Evolutionary conservation across 2,113 vertebrate genomes (phyloP).

Genomic region (Notarius quadriscutis): DNA sequence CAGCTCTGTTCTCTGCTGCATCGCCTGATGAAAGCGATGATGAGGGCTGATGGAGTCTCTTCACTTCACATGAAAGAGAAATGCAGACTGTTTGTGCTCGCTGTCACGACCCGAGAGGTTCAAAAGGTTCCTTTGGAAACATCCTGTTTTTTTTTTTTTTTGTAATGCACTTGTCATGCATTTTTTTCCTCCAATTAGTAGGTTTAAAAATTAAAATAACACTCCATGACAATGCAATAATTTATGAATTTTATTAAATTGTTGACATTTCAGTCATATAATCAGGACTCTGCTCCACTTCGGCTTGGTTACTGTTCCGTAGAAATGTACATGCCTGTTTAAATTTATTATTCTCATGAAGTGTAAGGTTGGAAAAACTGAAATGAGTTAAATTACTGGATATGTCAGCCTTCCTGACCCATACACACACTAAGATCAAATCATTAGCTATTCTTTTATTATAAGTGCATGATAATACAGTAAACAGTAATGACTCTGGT

Average conservation of each 20-base stretch:
- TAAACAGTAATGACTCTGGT: background rate
- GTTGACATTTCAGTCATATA: background rate
- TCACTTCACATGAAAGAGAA: conserved; percentile 36
- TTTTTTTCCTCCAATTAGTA: background rate
- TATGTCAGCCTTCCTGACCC: background rate
- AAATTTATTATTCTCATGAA: background rate
- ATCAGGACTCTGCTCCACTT: background rate
- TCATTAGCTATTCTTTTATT: background rate
- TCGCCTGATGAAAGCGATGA: conserved; percentile 17
- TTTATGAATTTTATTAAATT: background rate
- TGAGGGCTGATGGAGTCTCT: conserved; percentile 13
- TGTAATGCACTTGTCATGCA: background rate
- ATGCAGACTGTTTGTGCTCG: background rate
- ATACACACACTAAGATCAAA: background rate
- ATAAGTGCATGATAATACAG: background rate
- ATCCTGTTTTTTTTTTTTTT: background rate
- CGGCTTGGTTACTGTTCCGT: too few species aligned
- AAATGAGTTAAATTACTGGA: background rate
- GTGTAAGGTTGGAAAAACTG: background rate
- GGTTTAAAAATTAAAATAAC: background rate
- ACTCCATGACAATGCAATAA: background rate
- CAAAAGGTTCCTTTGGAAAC: background rate
- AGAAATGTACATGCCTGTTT: background rate
- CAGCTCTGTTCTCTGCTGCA: conserved; percentile 20
- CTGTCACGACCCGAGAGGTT: background rate